These are phyloP conservation scores for Standfussiana lucernea DNA, from an alignment of 2,888 invertebrate genomes.

Conservation along the genomic window DNA sequence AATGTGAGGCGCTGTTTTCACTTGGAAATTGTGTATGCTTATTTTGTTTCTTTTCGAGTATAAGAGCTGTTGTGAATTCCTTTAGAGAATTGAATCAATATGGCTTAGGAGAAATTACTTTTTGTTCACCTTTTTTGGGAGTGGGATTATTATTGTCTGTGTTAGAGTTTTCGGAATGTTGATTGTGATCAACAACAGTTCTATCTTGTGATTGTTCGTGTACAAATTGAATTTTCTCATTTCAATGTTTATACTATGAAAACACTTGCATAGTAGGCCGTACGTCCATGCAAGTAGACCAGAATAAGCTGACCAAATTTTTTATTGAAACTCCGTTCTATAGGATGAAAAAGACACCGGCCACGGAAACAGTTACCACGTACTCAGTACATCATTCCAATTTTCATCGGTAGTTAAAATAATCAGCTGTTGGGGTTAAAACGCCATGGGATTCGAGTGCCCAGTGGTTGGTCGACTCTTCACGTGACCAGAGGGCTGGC, in stretches of 20 bases:
- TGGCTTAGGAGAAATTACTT: slow-evolving; percentile 48
- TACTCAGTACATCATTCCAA: no score
- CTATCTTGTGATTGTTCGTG: slow-evolving; percentile 7
- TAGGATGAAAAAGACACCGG: no score
- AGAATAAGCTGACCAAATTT: not conserved
- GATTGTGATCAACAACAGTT: slow-evolving; percentile 31
- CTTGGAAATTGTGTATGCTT: slow-evolving; percentile 61
- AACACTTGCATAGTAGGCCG: not conserved
- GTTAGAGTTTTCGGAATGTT: slow-evolving; percentile 14
- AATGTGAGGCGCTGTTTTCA: slow-evolving; percentile 59
- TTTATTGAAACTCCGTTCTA: not conserved
- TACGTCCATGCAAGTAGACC: not conserved
- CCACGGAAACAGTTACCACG: no score
- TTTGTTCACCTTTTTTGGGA: slow-evolving; percentile 43
- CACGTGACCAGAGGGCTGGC: not conserved
- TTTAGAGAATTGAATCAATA: slow-evolving; percentile 56
- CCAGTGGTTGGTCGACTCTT: not conserved
- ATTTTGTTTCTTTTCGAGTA: slow-evolving; percentile 54
- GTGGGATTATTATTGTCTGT: slow-evolving; percentile 24
- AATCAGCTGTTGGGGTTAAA: not conserved
- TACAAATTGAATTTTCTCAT: slow-evolving; percentile 5
- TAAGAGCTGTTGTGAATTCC: slow-evolving; percentile 37
- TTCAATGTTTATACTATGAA: slow-evolving; percentile 6
- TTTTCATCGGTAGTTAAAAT: no score
- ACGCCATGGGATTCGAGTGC: not conserved